phyloP scores from a whole-genome alignment of 1,140 invertebrate species.

The Drosophila setifemur region DNA sequence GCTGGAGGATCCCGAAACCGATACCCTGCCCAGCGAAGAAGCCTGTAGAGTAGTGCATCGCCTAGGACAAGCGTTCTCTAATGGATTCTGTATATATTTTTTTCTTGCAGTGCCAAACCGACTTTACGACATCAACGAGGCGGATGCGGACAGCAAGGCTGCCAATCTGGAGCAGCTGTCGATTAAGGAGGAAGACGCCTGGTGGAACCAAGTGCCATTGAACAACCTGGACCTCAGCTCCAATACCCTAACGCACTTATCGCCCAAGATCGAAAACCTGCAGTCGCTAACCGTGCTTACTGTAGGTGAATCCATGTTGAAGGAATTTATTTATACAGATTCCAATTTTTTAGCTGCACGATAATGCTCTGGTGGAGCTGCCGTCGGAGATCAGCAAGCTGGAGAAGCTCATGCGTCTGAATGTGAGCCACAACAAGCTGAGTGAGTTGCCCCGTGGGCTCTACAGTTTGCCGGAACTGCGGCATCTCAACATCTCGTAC shows the following conservation, averaged over 20 bases:
- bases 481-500: slow-evolving; percentile 87
- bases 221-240: slow-evolving; percentile 91
- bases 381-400: slow-evolving; percentile 91
- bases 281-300: slow-evolving; percentile 88
- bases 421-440: slow-evolving; percentile 91
- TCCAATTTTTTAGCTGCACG: slow-evolving; percentile 85
- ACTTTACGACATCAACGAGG: slow-evolving; percentile 91
- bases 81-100: slow-evolving; percentile 2
- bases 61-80: neutral
- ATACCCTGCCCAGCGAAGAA: slow-evolving; percentile 1
- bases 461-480: slow-evolving; percentile 87
- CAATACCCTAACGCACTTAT: slow-evolving; percentile 88
- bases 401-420: slow-evolving; percentile 88
- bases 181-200: slow-evolving; percentile 86
- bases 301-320: slow-evolving; percentile 83
- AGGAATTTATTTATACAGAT: neutral
- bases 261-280: slow-evolving; percentile 88
- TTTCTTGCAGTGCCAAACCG: slow-evolving; percentile 88
- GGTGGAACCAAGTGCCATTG: slow-evolving; percentile 93
- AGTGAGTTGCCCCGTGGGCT: slow-evolving; percentile 85
- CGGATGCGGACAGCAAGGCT: slow-evolving; percentile 86
- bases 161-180: slow-evolving; percentile 86
- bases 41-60: slow-evolving; percentile 34
- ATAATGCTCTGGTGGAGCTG: slow-evolving; percentile 88
- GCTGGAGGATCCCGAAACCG: slow-evolving; percentile 20